Percentiles rank a stretch among this genome's conserved stretches.
Evolutionary conservation across 2,888 invertebrate species (phyloP).

Genomic region (Pantelozetes paolii): DNA sequence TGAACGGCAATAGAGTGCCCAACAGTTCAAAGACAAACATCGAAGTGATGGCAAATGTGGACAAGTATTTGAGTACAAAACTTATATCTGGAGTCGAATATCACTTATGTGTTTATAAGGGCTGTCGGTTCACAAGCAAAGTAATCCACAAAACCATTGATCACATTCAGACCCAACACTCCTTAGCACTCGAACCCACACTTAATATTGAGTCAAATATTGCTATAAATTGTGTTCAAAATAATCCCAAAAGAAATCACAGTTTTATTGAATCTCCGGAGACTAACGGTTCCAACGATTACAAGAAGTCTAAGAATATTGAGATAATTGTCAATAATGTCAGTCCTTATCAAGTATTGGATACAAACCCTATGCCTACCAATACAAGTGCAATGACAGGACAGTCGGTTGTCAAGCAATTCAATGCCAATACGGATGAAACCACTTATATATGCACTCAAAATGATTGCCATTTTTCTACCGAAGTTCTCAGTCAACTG

Average conservation of each 20-base stretch:
- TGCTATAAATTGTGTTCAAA: background rate
- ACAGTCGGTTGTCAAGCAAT: background rate
- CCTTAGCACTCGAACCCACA: background rate
- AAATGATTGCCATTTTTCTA: background rate
- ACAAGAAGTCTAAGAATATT: background rate
- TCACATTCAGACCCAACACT: constrained; percentile 21
- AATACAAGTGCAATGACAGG: background rate
- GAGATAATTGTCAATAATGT: constrained; percentile 10
- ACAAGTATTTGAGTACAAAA: constrained; percentile 25
- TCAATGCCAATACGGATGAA: background rate
- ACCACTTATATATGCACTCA: background rate
- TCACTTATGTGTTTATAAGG: constrained; percentile 5
- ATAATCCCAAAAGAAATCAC: background rate
- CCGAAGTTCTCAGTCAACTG: background rate
- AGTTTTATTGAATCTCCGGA: constrained; percentile 11
- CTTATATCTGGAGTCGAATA: constrained; percentile 7
- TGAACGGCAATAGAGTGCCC: background rate
- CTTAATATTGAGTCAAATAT: background rate
- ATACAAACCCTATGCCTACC: no score
- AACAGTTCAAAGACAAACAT: constrained; percentile 1
- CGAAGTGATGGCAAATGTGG: background rate
- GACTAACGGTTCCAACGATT: background rate
- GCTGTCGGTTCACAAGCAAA: background rate
- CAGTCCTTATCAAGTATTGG: background rate
- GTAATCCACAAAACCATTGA: constrained; percentile 17